These are phyloP conservation scores for Octomys mimax DNA, from an alignment of 2,797 vertebrate species.

Conservation along the genomic window DNA sequence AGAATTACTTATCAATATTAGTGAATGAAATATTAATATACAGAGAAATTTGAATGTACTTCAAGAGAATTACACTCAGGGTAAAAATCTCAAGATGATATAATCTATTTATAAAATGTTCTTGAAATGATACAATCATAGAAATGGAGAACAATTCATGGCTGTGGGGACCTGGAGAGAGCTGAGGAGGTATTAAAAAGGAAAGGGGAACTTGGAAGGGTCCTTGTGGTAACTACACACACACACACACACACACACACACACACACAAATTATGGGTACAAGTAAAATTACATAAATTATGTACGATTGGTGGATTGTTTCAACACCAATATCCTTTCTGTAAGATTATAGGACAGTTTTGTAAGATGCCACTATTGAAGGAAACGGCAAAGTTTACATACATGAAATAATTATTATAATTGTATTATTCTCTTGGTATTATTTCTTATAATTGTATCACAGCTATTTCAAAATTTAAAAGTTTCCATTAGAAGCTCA, in stretches of 20 bases:
- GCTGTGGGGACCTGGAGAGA: fast-evolving
- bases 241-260: neutral
- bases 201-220: neutral
- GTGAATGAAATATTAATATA: neutral
- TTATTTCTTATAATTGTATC: neutral
- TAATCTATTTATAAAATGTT: neutral
- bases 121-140: neutral
- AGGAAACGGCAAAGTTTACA: neutral
- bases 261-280: neutral
- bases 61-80: neutral
- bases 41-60: fast-evolving
- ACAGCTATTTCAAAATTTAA: neutral
- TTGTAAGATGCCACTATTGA: neutral
- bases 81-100: neutral
- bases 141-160: neutral
- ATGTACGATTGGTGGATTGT: neutral
- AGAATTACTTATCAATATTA: neutral
- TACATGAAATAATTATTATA: neutral
- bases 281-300: neutral
- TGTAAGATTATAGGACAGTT: neutral
- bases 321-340: neutral
- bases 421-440: neutral
- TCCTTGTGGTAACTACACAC: neutral
- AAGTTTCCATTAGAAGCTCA: neutral
- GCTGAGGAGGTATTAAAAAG: neutral